phyloP scores from a whole-genome alignment of 2,113 vertebrate genomes.

The Gopherus evgoodei region DNA sequence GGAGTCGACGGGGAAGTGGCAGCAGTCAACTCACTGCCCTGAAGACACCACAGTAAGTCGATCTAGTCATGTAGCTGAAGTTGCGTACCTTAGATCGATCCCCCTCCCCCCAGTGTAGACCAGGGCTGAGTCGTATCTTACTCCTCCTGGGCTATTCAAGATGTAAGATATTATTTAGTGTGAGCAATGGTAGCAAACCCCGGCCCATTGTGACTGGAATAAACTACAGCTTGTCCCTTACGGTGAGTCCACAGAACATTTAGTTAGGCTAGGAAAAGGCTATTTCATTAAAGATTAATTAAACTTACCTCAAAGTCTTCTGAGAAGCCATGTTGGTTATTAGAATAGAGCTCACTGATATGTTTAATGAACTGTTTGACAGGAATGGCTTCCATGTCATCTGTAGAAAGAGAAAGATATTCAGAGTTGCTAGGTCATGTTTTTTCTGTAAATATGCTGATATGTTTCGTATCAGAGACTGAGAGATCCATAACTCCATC shows the following conservation, averaged over 20 bases:
- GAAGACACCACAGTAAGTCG: no score
- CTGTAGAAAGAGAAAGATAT: constrained; percentile 77
- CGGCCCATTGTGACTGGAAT: neutral
- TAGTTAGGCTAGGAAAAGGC: constrained; percentile 44
- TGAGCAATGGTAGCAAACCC: neutral
- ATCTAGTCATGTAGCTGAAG: no score
- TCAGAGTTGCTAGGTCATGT: constrained; percentile 34
- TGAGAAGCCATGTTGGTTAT: constrained; percentile 92
- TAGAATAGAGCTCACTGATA: constrained; percentile 89
- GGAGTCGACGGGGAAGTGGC: no score
- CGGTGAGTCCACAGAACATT: constrained; percentile 21
- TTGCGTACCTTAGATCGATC: no score
- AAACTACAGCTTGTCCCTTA: neutral
- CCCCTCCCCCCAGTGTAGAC: no score
- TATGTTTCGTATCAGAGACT: constrained; percentile 24
- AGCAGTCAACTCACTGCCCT: rapidly evolving
- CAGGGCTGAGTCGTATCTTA: neutral
- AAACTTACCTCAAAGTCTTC: constrained; percentile 93
- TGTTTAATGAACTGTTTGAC: constrained; percentile 95
- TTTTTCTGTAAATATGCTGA: neutral
- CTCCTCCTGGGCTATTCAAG: neutral
- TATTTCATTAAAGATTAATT: constrained; percentile 34
- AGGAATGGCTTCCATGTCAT: constrained; percentile 93
- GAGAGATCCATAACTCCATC: neutral
- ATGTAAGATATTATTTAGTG: neutral